Percentiles rank a stretch among this genome's conserved stretches.
Evolutionary conservation across 2,888 invertebrate species (phyloP).

Genomic region (Melanostoma scalare): DNA sequence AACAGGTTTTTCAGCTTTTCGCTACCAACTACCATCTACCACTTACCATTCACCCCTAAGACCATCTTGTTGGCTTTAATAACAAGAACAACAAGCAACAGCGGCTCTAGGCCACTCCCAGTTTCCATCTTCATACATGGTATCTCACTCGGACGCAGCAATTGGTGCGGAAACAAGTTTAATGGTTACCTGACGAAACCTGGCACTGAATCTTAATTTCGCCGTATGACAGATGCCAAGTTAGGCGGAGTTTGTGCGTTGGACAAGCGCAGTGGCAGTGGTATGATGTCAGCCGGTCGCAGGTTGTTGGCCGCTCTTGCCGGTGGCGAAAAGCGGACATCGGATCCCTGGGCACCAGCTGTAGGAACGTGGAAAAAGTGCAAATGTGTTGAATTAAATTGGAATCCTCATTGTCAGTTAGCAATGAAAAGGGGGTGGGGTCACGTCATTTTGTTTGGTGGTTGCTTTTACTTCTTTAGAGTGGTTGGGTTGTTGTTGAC

Average conservation of each 20-base stretch:
- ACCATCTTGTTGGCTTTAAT: background rate
- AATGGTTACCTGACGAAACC: conserved; percentile 69
- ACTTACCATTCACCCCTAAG: conserved; percentile 43
- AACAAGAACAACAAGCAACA: conserved; percentile 1
- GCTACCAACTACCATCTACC: conserved; percentile 16
- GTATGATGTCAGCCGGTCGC: conserved; percentile 23
- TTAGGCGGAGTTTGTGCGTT: conserved; percentile 61
- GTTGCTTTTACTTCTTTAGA: conserved; percentile 59
- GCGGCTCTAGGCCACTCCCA: conserved; percentile 47
- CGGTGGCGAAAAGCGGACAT: conserved; percentile 22
- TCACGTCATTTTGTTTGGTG: conserved; percentile 68
- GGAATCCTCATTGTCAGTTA: conserved; percentile 53
- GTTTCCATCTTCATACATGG: conserved; percentile 11
- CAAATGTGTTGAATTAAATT: conserved; percentile 72
- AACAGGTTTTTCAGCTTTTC: conserved; percentile 58
- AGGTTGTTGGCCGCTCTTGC: conserved; percentile 42
- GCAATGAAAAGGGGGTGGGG: conserved; percentile 71
- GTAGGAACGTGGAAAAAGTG: conserved; percentile 69
- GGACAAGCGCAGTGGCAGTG: conserved; percentile 54
- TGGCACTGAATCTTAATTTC: conserved; percentile 49
- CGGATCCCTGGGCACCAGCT: conserved; percentile 23
- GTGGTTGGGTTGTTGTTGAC: conserved; percentile 36
- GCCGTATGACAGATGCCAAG: conserved; percentile 67
- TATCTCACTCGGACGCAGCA: conserved; percentile 35
- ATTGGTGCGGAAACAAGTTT: conserved; percentile 50